Conservation (phyloP, 2,888 invertebrate genomes). For the Napeogenes sylphis region DNA sequence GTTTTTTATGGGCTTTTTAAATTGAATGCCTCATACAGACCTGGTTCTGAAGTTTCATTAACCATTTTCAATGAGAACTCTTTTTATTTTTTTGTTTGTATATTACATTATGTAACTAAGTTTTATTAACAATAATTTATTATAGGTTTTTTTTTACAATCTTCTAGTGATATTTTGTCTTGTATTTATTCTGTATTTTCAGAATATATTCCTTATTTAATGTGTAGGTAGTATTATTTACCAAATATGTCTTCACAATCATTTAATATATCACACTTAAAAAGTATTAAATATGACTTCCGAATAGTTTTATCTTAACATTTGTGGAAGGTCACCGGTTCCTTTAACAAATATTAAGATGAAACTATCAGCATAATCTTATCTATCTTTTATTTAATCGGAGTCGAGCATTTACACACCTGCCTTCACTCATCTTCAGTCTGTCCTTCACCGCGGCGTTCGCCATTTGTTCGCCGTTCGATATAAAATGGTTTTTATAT, state of each 20-base stretch:
- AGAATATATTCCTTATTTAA: no score
- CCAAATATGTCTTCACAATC: no score
- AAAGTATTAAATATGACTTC: no score
- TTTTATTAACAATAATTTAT: no score
- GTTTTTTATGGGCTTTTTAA: constrained; percentile 31
- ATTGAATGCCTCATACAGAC: constrained; percentile 28
- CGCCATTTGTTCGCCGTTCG: neutral
- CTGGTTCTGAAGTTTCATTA: constrained; percentile 16
- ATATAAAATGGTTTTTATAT: neutral
- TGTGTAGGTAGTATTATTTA: no score
- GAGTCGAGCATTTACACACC: constrained; percentile 35
- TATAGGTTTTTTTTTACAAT: no score
- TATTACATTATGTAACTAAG: no score
- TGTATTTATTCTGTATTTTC: no score
- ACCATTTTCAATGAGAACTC: constrained; percentile 10
- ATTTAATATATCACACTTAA: no score
- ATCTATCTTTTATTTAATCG: constrained; percentile 4
- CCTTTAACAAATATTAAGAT: constrained; percentile 34
- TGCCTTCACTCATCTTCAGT: constrained; percentile 15
- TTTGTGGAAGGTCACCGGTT: constrained; percentile 4
- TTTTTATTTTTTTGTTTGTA: neutral
- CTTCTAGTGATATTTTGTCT: no score
- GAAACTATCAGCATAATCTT: constrained; percentile 38
- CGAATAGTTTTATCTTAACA: no score
- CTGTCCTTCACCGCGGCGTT: no score